Base-by-base conservation (phyloP, 2,797 vertebrate genomes). In the Caiman crocodilus region DNA sequence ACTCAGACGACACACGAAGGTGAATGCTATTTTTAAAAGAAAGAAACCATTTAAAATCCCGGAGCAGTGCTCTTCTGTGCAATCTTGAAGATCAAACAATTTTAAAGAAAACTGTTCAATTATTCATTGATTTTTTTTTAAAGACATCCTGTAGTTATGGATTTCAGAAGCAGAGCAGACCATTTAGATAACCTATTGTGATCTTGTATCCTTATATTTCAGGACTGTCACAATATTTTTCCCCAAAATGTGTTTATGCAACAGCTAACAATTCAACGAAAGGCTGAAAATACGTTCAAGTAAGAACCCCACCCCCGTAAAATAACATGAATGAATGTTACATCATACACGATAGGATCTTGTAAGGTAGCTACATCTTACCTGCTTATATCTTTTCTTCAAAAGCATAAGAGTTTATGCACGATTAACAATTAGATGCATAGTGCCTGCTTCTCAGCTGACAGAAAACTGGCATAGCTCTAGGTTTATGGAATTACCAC, bases 81-180 rank as follows among this genome's bases (percentile, higher is more conserved):
- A 86, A 59, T 71, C 76, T 69, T 83, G 58, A 80, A 92, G 95
- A 94, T 96, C 82, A 92, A 95, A 94, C 1, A 0, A 61, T 88
- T 69, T 81, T 88, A 88, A 92, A 96, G 93, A 86, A 77, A 85
- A 91, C 82, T 76, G 82, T 88, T 92, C 28, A 74, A 69, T 80
- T 75, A 60, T n/a, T 65, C 14, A 65, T 30, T 30, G 28, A 18
- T 65, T 67, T 30, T 88, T 91, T 82, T 81, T 88, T 87, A 84
- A 93, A 71, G 91, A 87, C 94, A 93, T 84, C 76, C 80, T 57
- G 9, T 50, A 21, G 35, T 80, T 86, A 87, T 42, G 77, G 82
- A 87, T 50, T 87, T 82, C 87, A 94, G 80, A 32, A 28, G 60
- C 65, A 93, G 89, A 94, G 87, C 74, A 42, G 25, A 89, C 81